A percentile compares a stretch with the other conserved stretches of the same genome.
Conservation (phyloP, 2,797 vertebrate genomes). For the Acridotheres tristis region DNA sequence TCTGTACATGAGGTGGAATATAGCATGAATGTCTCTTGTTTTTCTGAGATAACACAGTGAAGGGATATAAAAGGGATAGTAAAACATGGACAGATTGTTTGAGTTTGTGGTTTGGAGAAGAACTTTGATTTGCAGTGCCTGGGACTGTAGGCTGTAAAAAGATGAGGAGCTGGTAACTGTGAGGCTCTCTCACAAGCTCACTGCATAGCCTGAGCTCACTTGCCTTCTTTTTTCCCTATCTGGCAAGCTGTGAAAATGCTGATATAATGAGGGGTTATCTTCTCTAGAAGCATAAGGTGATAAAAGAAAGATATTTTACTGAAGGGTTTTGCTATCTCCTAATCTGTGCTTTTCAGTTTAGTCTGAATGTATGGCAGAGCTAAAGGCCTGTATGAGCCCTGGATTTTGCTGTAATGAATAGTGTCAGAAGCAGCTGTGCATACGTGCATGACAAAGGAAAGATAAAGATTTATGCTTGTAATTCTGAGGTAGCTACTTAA, state of each 20-base stretch:
- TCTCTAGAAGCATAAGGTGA: background rate
- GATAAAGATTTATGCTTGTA: conserved; percentile 5
- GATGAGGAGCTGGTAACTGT: background rate
- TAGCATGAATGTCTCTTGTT: background rate
- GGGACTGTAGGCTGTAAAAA: background rate
- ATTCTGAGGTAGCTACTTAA: conserved; percentile 27
- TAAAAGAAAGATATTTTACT: background rate
- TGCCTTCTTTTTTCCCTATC: background rate
- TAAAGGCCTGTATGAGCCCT: background rate
- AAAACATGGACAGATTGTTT: background rate
- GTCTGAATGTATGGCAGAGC: background rate
- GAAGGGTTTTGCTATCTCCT: background rate
- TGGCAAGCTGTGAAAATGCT: background rate
- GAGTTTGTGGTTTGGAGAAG: background rate
- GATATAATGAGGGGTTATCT: background rate
- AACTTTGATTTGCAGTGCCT: background rate
- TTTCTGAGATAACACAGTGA: background rate
- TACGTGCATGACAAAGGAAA: background rate
- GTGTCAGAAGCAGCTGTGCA: conserved; percentile 11
- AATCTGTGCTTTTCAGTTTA: conserved; percentile 9
- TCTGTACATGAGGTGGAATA: background rate
- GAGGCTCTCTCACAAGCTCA: background rate
- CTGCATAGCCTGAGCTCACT: background rate
- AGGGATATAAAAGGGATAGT: background rate
- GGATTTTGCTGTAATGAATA: conserved; percentile 1